These are phyloP conservation scores for Neosilurus hyrtlii DNA, from an alignment of 2,797 vertebrate species.

Conservation along the genomic window DNA sequence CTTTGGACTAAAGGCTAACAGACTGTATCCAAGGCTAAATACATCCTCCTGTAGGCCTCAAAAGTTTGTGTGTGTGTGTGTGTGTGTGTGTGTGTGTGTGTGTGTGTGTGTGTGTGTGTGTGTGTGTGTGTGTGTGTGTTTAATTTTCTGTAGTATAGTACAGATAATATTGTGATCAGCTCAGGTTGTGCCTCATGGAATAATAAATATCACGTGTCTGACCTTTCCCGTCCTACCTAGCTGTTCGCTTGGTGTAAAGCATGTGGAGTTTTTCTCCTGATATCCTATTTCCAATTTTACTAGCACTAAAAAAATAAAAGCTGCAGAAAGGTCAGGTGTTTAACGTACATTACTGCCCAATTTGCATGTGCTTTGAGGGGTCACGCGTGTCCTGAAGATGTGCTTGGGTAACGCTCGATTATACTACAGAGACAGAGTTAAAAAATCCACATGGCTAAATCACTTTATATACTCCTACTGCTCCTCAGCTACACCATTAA, in stretches of 20 bases:
- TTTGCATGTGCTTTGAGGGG: conserved; percentile 21
- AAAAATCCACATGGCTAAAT: background rate
- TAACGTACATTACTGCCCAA: background rate
- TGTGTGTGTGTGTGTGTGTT: background rate
- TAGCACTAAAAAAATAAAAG: background rate
- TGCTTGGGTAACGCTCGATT: background rate
- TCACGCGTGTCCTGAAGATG: conserved; percentile 5
- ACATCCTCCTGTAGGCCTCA: background rate
- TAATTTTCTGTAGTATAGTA: background rate
- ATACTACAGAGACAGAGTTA: background rate
- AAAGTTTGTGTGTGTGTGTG: background rate
- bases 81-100: too few species aligned
- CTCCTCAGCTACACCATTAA: background rate
- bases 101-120: background rate
- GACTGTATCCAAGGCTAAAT: background rate
- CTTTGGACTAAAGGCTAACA: conserved; percentile 1
- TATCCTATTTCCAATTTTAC: conserved; percentile 22
- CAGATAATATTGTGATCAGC: background rate
- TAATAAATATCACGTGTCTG: background rate
- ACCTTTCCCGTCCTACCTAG: background rate
- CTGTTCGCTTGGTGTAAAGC: background rate
- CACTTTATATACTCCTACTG: background rate
- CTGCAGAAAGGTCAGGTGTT: conserved; percentile 26
- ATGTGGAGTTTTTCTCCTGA: background rate
- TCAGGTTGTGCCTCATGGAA: background rate